Base-by-base conservation (phyloP, 2,888 invertebrate genomes). In the Bombyx huttoni region DNA sequence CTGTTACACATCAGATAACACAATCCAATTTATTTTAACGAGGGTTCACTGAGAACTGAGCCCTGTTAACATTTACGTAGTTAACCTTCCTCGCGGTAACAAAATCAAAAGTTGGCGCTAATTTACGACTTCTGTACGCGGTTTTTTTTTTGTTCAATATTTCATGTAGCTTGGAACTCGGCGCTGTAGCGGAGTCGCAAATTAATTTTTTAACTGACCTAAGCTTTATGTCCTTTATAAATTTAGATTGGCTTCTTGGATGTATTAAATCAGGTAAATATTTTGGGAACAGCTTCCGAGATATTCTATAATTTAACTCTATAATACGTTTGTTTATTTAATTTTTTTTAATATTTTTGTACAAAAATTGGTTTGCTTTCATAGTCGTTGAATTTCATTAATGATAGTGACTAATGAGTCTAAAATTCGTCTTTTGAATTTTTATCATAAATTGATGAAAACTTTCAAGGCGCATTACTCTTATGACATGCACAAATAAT, bases 21-120 rank as follows among this genome's bases (percentile, higher is more conserved):
- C 50, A n/a, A 45, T 51, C 49, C 51, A 58, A 58, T 53, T 56
- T 53, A 52, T 52, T 52, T 48, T 53, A 56, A 56, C 52, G 58
- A 52, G 53, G 52, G 52, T 49, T 51, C 50, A 48, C 50, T 52
- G 51, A 51, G 45, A 49, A 52, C 46, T 40, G 35, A 49, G 14
- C 49, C 49, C 47, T 50, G 51, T 51, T 53, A 53, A 51, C 48
- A 49, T 53, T 51, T 51, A 48, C 48, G 45, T 53, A 51, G 51
- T 49, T 48, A 53, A 35, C 24, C 14, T 40, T 47, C 47, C 35
- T 33, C 50, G 24, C 24, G 24, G 24, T 40, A 40, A 40, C 40
- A 40, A 12, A 40, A 40, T 40, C 40, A 40, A 40, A 40, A 40
- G 40, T 40, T 40, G 9, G 40, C 12, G 8, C 12, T 12, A 40